phyloP scores from a whole-genome alignment of 1,140 invertebrate species.

The fruit fly (Drosophila melanogaster) region Release_6_plus_ISO1_MT NT_033777.3:7113501-7114000 shows the following conservation, averaged over 20 bases:
- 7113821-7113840: conserved; percentile 37
- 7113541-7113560: conserved; percentile 80
- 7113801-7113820: conserved; percentile 47
- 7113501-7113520: conserved; percentile 45
- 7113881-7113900: conserved; percentile 22
- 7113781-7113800: conserved; percentile 27
- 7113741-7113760: conserved; percentile 74
- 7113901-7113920: conserved; percentile 40
- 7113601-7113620: conserved; percentile 33
- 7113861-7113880: conserved; percentile 42
- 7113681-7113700: conserved; percentile 45
- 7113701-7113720: conserved; percentile 70
- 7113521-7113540: conserved; percentile 78
- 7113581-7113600: conserved; percentile 35
- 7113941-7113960: conserved; percentile 21
- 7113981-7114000: conserved; percentile 64
- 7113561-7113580: conserved; percentile 43
- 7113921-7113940: conserved; percentile 38
- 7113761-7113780: conserved; percentile 39
- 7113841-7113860: conserved; percentile 41
- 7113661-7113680: conserved; percentile 45
- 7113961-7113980: conserved; percentile 9
- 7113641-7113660: conserved; percentile 45
- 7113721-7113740: conserved; percentile 72
- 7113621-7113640: conserved; percentile 30